These are phyloP conservation scores for Neria commutata DNA, from an alignment of 2,888 invertebrate genomes.

Conservation along the genomic window DNA sequence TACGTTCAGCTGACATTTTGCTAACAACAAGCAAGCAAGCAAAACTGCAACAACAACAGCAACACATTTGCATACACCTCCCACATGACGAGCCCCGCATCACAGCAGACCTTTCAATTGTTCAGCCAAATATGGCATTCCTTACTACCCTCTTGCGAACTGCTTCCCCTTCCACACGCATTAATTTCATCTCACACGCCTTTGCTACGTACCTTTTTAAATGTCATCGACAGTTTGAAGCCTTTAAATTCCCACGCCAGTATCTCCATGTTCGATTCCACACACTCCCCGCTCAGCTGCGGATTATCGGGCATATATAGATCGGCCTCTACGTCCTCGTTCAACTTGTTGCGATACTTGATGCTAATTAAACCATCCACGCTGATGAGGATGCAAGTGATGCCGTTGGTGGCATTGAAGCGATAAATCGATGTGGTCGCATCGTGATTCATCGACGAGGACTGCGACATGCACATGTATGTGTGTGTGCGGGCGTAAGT, in stretches of 20 bases:
- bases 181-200: not conserved
- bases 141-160: too few relatives aligned
- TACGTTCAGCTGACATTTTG: too few relatives aligned
- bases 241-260: slow-evolving; percentile 77
- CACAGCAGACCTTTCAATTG: not conserved
- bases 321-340: slow-evolving; percentile 71
- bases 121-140: not conserved
- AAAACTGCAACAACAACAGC: too few relatives aligned
- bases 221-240: slow-evolving; percentile 76
- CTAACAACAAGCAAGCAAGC: too few relatives aligned
- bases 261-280: slow-evolving; percentile 74
- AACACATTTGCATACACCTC: too few relatives aligned
- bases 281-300: slow-evolving; percentile 75
- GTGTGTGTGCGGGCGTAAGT: too few relatives aligned
- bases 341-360: slow-evolving; percentile 72
- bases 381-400: slow-evolving; percentile 77
- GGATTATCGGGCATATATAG: slow-evolving; percentile 78
- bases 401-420: slow-evolving; percentile 71
- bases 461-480: too few relatives aligned
- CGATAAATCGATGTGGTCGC: slow-evolving; percentile 69
- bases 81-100: too few relatives aligned
- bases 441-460: slow-evolving; percentile 55
- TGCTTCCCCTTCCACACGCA: not conserved
- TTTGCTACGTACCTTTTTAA: slow-evolving; percentile 72
- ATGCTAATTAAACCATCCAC: slow-evolving; percentile 75